Evolutionary conservation across 2,888 invertebrate genomes (phyloP), one percentile per base, ranked within the genome.

Genomic region (Biston betularia): DNA sequence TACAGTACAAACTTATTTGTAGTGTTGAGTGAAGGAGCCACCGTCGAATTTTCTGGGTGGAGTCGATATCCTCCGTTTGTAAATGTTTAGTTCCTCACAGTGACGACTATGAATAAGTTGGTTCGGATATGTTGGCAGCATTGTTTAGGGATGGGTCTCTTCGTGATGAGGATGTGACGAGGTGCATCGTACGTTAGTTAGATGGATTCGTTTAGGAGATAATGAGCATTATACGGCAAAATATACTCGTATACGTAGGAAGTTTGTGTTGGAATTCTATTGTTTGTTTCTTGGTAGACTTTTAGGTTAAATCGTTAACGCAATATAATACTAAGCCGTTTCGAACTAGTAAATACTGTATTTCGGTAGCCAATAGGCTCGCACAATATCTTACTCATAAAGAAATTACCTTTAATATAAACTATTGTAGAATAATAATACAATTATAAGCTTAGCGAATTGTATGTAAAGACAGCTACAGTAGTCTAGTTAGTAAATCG

Each of bases 111-210:
- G n/a, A 12, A 24, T 14, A 54, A 24, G 42, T 54, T 54, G 24
- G 54, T 54, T 54, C 12, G 75, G 74, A 0, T 34, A 56, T 58
- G 58, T 58, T 73, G 70, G 73, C 62, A 72, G 68, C 73, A 73
- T 73, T 75, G 75, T 75, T 75, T 70, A 59, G 60, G 69, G 73
- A 69, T 63, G 66, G 70, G 69, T 67, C 71, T 70, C 67, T 69
- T 67, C 59, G 67, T 72, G 65, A 75, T 71, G 71, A 73, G 73
- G 75, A 75, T 75, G 75, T 75, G 74, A 73, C 74, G 74, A 70
- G 59, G 60, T 70, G 58, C 62, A 70, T 70, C 62, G 57, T 50
- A 24, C 46, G 38, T 35, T 53, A 48, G 48, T 63, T 68, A 56
- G 52, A 68, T 68, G 55, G 48, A 55, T 55, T 55, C 55, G 63